Percentiles rank a stretch among this genome's conserved stretches.
These are phyloP conservation scores for Torymus auratus DNA, from an alignment of 2,888 invertebrate genomes.

Conservation along the genomic window DNA sequence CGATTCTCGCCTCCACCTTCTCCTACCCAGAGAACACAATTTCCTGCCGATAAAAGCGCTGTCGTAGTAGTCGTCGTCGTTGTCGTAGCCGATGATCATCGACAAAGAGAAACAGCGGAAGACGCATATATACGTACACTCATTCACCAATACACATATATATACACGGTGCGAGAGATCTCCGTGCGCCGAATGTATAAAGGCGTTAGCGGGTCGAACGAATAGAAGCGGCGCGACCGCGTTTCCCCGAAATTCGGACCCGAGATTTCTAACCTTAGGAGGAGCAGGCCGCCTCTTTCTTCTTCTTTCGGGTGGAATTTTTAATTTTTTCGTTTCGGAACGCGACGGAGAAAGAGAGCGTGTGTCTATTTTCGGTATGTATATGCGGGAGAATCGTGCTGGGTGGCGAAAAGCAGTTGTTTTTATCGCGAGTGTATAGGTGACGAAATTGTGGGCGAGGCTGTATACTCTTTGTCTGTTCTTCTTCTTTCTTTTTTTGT, in stretches of 20 bases:
- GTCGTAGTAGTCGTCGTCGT: background rate
- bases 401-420: constrained; percentile 12
- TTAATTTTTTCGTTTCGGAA: too few relatives aligned
- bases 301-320: background rate
- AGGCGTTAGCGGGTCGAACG: background rate
- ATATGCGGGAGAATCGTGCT: background rate
- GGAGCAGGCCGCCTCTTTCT: constrained; percentile 5
- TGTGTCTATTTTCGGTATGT: background rate
- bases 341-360: background rate
- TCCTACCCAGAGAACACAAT: background rate
- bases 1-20: background rate
- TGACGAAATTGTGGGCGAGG: too few relatives aligned
- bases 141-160: too few relatives aligned
- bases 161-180: background rate
- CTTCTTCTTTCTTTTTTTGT: too few relatives aligned
- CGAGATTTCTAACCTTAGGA: background rate
- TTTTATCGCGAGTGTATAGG: background rate
- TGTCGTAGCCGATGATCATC: constrained; percentile 12
- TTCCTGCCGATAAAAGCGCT: constrained; percentile 44
- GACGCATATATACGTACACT: constrained; percentile 70
- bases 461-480: too few relatives aligned
- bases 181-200: constrained; percentile 45
- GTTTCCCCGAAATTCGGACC: constrained; percentile 50
- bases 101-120: constrained; percentile 69
- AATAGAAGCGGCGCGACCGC: constrained; percentile 30